A percentile compares a stretch with the other conserved stretches of the same genome.
Evolutionary conservation across 1,140 invertebrate species (phyloP).

Genomic region (Drosophila grimshawi): DNA sequence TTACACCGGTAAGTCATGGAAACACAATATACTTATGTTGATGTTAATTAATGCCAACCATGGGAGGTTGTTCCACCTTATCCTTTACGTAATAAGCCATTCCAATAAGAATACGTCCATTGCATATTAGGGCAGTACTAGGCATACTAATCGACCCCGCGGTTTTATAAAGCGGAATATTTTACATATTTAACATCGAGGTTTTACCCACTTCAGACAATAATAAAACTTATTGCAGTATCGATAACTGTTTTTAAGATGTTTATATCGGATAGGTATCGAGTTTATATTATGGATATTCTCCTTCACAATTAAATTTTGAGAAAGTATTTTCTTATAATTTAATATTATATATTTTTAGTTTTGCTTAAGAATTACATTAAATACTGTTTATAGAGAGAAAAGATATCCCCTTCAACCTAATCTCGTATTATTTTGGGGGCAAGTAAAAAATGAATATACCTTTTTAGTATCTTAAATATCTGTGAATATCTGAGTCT

Average conservation of each 20-base stretch:
- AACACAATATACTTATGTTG: not conserved
- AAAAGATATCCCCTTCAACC: not conserved
- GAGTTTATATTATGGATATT: conserved; percentile 14
- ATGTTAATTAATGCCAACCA: not conserved
- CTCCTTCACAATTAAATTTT: not conserved
- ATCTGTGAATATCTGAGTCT: not conserved
- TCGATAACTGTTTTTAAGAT: conserved; percentile 15
- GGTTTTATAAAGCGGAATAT: not conserved
- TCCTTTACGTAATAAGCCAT: conserved; percentile 39
- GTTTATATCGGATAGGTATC: conserved; percentile 24
- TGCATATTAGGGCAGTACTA: not conserved
- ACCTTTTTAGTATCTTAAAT: not conserved
- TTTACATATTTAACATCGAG: not conserved
- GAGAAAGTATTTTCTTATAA: not conserved
- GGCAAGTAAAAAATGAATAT: not conserved
- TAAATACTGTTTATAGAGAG: no score
- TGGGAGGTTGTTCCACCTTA: conserved; percentile 7
- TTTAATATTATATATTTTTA: not conserved
- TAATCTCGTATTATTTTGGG: not conserved
- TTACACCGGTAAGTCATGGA: conserved; percentile 90
- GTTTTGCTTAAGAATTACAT: not conserved
- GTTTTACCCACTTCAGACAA: not conserved
- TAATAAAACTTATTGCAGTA: conserved; percentile 11
- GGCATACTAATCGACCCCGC: not conserved
- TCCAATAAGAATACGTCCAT: not conserved